A percentile compares a stretch with the other conserved stretches of the same genome.
phyloP scores from a whole-genome alignment of 2,113 vertebrate genomes.

The Eidolon helvum region DNA sequence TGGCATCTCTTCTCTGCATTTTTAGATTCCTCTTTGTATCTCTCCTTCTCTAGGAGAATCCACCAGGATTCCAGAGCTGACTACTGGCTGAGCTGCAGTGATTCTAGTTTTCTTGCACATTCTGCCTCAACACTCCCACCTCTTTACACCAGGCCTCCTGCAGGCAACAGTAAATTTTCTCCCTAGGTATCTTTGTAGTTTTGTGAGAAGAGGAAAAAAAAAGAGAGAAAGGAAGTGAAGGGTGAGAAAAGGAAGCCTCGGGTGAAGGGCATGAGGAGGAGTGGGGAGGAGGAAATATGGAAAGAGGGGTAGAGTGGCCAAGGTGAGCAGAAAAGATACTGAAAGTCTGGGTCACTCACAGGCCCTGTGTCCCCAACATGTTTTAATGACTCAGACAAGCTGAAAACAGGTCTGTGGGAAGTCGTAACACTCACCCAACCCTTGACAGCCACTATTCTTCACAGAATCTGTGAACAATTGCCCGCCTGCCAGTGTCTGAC shows the following conservation, averaged over 20 bases:
- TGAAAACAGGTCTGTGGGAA: constrained; percentile 70
- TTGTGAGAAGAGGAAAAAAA: not conserved
- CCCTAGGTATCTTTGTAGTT: not conserved
- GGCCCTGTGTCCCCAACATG: not conserved
- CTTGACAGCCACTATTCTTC: constrained; percentile 79
- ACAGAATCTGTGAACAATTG: constrained; percentile 76
- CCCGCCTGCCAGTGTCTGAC: constrained; percentile 73
- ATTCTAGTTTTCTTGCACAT: not conserved
- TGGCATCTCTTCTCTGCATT: not conserved
- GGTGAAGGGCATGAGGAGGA: accelerated
- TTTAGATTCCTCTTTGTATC: not conserved
- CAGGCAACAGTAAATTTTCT: not conserved
- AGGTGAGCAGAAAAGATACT: not conserved
- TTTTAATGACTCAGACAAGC: constrained; percentile 63
- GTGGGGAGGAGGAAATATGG: accelerated
- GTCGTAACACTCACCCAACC: constrained; percentile 46
- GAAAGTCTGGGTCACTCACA: not conserved
- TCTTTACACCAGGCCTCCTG: not conserved
- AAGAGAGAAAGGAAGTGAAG: not conserved
- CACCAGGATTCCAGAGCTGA: no score
- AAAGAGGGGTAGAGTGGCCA: not conserved
- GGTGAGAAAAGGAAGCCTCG: not conserved
- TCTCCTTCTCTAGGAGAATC: not conserved
- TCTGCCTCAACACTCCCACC: not conserved
- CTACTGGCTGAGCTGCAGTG: not conserved